Conservation (phyloP, 2,113 vertebrate species). For the Tiliqua scincoides region DNA sequence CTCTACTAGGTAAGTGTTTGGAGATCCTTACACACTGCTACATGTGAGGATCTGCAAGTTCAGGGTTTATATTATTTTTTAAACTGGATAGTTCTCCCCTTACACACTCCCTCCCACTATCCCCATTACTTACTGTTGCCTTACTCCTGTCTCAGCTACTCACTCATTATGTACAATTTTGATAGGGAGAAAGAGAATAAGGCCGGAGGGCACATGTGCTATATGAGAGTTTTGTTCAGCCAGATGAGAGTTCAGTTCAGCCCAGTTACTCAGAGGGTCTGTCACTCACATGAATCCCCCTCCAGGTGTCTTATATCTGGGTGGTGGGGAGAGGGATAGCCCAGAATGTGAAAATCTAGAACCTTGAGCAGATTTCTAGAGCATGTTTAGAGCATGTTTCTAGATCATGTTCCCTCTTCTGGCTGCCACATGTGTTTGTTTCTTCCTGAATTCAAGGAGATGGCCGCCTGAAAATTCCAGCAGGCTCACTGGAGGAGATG, state of each 20-base stretch:
- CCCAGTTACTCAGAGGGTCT: neutral
- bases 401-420: neutral
- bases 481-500: fast-evolving
- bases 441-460: neutral
- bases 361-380: neutral
- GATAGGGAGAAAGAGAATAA: neutral
- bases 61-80: neutral
- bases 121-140: no score
- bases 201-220: neutral
- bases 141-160: neutral
- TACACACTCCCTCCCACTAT: neutral
- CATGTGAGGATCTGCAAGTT: neutral
- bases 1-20: neutral
- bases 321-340: no score
- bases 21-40: neutral
- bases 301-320: neutral
- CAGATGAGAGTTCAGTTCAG: neutral
- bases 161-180: neutral
- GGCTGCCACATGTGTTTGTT: neutral
- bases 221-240: neutral
- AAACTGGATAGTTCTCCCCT: neutral
- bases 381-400: no score
- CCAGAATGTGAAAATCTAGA: neutral
- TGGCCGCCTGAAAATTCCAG: neutral
- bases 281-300: neutral